Evolutionary conservation across 2,113 vertebrate genomes (phyloP), one percentile per base, ranked within the genome.

Genomic region (Tringa solitaria): DNA sequence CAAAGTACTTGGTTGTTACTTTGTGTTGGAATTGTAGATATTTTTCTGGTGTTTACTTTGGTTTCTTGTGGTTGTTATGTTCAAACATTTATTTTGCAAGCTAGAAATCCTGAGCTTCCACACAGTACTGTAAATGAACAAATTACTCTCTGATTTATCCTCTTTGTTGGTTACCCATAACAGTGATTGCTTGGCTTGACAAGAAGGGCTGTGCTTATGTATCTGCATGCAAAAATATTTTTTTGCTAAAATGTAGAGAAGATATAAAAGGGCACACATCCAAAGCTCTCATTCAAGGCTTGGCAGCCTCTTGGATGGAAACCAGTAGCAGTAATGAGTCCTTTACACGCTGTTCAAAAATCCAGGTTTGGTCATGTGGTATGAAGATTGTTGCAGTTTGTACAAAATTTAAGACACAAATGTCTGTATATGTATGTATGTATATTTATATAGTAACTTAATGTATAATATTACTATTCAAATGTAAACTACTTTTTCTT

Each of bases 401-500:
- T 97, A 94, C 84, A 79, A 76, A 91, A 50, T 95, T 82, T 41
- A 69, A 69, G 84, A 91, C 33, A 76, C 50, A 61, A 91, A 43
- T 92, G 16, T 94, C n/a, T 94, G 24, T 94, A 26, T 89, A 54
- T 87, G 22, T 75, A 12, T 79, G 32, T 83, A 6, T 80, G 8
- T 87, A 12, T 89, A 68, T 95, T 64, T 90, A 80, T 97, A 73
- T 64, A 83, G 37, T 95, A 95, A 96, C 35, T 96, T 93, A 96
- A 95, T 97, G 60, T 97, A 87, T 91, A 93, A 26, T 95, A 87
- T 95, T 88, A 10, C 43, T 94, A 74, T 96, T 97, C 89, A 84
- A 96, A 97, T 98, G 93, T 97, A 95, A 93, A 94, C 51, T 95
- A 70, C 24, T 89, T 96, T 92, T 78, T 74, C 22, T 88, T 93